Evolutionary conservation across 1,140 invertebrate genomes (phyloP).

Genomic region (Penaeus chinensis): DNA sequence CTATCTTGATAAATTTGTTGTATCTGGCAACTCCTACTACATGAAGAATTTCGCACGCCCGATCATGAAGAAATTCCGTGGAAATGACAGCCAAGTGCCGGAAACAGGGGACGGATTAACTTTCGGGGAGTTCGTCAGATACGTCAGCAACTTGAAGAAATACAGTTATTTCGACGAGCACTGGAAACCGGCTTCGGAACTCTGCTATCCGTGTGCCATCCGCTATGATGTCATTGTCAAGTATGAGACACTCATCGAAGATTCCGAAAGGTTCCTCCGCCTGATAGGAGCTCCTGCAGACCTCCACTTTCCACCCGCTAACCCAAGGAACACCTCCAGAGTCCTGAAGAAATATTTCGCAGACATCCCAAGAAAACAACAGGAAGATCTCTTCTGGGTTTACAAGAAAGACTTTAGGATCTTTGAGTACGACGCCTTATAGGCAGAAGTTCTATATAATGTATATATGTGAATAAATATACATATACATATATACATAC

Average conservation of each 20-base stretch:
- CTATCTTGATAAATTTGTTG: conserved; percentile 35
- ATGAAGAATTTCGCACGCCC: not conserved
- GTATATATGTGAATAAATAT: too few species aligned
- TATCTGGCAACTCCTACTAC: not conserved
- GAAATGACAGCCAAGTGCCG: not conserved
- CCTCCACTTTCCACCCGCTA: conserved; percentile 34
- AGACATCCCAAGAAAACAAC: conserved; percentile 5
- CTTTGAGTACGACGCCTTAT: conserved; percentile 16
- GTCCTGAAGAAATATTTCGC: conserved; percentile 29
- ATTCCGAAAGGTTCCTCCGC: conserved; percentile 38
- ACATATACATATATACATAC: too few species aligned
- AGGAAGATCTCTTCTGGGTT: not conserved
- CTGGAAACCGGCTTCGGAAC: conserved; percentile 29
- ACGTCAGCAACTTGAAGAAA: not conserved
- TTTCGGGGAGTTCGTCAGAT: conserved; percentile 39
- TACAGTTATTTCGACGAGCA: conserved; percentile 31
- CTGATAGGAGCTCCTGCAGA: conserved; percentile 40
- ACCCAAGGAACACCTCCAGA: conserved; percentile 26
- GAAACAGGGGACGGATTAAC: conserved; percentile 13
- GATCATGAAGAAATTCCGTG: conserved; percentile 8
- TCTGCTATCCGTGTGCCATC: conserved; percentile 48
- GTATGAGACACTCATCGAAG: conserved; percentile 39
- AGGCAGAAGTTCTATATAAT: too few species aligned
- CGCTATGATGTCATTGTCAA: conserved; percentile 48
- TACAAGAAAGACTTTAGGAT: conserved; percentile 38